Evolutionary conservation across 1,140 invertebrate species (phyloP).

Genomic region (Drosophila takahashii): DNA sequence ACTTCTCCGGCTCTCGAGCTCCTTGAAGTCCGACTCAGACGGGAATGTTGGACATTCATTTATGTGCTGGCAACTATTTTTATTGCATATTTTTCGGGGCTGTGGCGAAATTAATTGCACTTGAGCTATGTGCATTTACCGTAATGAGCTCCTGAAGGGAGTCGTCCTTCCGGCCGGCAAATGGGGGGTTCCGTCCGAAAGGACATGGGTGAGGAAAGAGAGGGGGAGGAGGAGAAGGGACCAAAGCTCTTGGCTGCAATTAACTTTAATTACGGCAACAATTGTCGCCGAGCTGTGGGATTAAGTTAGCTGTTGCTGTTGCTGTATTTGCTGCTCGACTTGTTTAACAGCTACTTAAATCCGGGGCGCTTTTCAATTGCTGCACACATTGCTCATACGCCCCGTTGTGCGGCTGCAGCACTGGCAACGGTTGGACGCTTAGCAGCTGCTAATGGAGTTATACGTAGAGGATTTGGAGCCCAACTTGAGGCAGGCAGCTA

Average conservation of each 20-base stretch:
- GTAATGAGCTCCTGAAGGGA: slow-evolving; percentile 67
- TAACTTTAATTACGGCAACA: slow-evolving; percentile 73
- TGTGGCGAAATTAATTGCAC: slow-evolving; percentile 74
- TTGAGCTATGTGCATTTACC: slow-evolving; percentile 78
- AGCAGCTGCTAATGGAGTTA: slow-evolving; percentile 59
- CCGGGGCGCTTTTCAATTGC: slow-evolving; percentile 58
- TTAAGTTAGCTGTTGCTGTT: slow-evolving; percentile 17
- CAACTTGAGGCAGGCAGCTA: slow-evolving; percentile 1
- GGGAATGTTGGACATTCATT: slow-evolving; percentile 32
- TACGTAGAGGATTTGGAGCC: slow-evolving; percentile 33
- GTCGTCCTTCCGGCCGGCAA: slow-evolving; percentile 12
- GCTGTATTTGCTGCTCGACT: slow-evolving; percentile 31
- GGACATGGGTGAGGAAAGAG: not conserved
- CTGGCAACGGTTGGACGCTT: slow-evolving; percentile 30
- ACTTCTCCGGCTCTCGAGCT: slow-evolving; percentile 7
- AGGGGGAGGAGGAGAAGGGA: not conserved
- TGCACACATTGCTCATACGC: slow-evolving; percentile 69
- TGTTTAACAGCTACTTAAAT: slow-evolving; percentile 78
- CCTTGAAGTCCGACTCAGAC: slow-evolving; percentile 7
- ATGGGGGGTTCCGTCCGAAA: slow-evolving; percentile 11
- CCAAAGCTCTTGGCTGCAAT: slow-evolving; percentile 65
- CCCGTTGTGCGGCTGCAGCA: slow-evolving; percentile 38
- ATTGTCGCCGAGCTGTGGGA: slow-evolving; percentile 61
- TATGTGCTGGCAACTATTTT: slow-evolving; percentile 66
- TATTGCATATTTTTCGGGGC: slow-evolving; percentile 72